Percentiles rank a stretch among this genome's conserved stretches.
phyloP scores from a whole-genome alignment of 2,797 vertebrate genomes.

The Typhlichthys subterraneus region DNA sequence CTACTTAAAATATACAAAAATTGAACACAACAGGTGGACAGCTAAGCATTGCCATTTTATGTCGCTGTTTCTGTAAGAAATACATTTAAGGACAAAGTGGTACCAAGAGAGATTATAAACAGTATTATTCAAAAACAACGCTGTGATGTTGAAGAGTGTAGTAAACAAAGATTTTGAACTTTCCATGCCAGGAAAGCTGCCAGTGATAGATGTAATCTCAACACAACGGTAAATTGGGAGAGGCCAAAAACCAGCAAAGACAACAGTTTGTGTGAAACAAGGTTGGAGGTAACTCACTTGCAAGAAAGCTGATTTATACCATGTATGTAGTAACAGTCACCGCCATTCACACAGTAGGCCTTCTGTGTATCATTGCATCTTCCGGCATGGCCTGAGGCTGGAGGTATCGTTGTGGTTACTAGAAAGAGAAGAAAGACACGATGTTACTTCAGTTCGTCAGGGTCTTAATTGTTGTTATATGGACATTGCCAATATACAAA shows the following conservation, averaged over 20 bases:
- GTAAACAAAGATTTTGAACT: not conserved
- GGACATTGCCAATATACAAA: not conserved
- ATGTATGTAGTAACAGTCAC: conserved; percentile 95
- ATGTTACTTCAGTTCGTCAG: not conserved
- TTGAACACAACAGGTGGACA: conserved; percentile 64
- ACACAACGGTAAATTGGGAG: not conserved
- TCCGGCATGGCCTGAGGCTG: conserved; percentile 92
- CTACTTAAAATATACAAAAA: conserved; percentile 67
- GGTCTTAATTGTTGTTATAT: too few species aligned
- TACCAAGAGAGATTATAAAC: conserved; percentile 25
- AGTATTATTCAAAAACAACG: conserved; percentile 10
- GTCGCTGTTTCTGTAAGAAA: conserved; percentile 48
- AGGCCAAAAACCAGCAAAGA: not conserved
- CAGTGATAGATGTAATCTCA: not conserved
- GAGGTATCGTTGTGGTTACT: conserved; percentile 91
- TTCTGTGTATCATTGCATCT: conserved; percentile 97
- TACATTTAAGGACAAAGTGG: conserved; percentile 32
- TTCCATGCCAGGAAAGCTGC: too few species aligned
- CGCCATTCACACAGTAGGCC: conserved; percentile 95
- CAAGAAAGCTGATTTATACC: conserved; percentile 96
- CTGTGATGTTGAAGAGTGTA: conserved; percentile 17
- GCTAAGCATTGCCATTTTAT: conserved; percentile 54
- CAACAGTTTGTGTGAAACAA: not conserved
- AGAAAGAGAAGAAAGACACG: conserved; percentile 26
- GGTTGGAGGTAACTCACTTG: conserved; percentile 81